Evolutionary conservation across 2,113 vertebrate genomes (phyloP), one percentile per base, ranked within the genome.

Genomic region (Caloenas nicobarica): DNA sequence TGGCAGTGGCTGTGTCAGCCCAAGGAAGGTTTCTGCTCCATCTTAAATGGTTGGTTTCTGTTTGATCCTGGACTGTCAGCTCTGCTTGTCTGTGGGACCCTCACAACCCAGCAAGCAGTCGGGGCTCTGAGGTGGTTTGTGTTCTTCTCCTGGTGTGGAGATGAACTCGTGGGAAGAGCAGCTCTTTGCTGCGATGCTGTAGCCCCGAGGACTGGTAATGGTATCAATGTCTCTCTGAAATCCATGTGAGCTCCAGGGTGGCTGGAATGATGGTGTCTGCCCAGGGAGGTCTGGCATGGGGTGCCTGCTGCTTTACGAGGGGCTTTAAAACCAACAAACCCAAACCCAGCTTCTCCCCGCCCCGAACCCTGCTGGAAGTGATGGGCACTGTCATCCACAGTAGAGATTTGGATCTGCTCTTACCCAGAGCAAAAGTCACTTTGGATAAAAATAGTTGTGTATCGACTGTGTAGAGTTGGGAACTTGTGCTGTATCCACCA

Each of bases 101-200:
- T 36, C 10, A 0, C 31, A n/a, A 13, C 42, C 36, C 42, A 9
- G 28, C 5, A 3, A 26, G 31, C 6, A 24, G 69, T 1, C 28
- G 34, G 42, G 46, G 69, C 15, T 57, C 18, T 25, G 10, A 51
- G 0, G 8, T 22, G 5, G 17, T 19, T 42, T 17, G 50, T 0
- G 1, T 34, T 50, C 26, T 42, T 88, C 17, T 33, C 38, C 40
- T 33, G n/a, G 4, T 5, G 3, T 3, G 48, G 51, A 28, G 68
- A 13, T 19, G 14, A 29, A 7, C 58, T 70, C 26, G 16, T 11
- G 14, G 66, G 46, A 13, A 16, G 50, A 4, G 11, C 15, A 6
- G 11, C n/a, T 25, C 16, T n/a, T 38, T 54, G 66, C 65, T 31
- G 26, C 4, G 34, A 2, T 23, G 53, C 48, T 74, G 0, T 26